A percentile compares a stretch with the other conserved stretches of the same genome.
These are phyloP conservation scores for Datnioides undecimradiatus DNA, from an alignment of 2,113 vertebrate species.

Conservation along the genomic window DNA sequence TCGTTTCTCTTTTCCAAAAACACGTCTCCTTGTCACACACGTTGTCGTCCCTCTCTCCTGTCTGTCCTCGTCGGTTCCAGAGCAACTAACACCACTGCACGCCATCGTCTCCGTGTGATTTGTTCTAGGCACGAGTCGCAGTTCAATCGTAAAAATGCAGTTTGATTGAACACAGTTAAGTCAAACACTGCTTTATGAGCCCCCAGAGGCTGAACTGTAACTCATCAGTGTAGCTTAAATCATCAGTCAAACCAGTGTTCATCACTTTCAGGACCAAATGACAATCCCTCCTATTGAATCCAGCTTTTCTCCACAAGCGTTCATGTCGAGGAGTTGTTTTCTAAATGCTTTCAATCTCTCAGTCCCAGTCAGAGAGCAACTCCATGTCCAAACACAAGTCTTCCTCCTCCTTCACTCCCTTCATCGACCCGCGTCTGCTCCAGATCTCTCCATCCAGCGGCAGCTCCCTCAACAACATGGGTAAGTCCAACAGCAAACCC, in stretches of 20 bases:
- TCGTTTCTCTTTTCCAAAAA: constrained; percentile 28
- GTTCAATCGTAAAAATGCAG: constrained; percentile 7
- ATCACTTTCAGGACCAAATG: neutral
- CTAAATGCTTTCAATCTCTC: constrained; percentile 60
- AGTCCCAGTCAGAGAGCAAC: constrained; percentile 98
- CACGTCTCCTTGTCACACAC: constrained; percentile 21
- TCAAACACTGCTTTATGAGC: constrained; percentile 20
- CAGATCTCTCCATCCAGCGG: constrained; percentile 98
- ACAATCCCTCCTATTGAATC: neutral
- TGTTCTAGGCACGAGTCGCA: neutral
- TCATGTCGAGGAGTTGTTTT: no score
- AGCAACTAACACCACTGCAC: constrained; percentile 51
- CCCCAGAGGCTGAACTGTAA: constrained; percentile 7
- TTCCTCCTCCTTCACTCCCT: constrained; percentile 99
- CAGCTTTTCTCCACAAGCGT: neutral
- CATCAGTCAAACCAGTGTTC: no score
- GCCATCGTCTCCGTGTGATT: neutral
- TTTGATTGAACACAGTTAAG: constrained; percentile 10
- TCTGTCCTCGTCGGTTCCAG: neutral
- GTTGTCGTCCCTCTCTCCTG: constrained; percentile 7
- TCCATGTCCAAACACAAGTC: constrained; percentile 99
- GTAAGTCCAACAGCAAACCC: constrained; percentile 76
- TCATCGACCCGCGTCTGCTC: constrained; percentile 98
- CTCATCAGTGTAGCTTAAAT: constrained; percentile 7
- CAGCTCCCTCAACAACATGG: constrained; percentile 95